Conservation (phyloP, 2,113 vertebrate genomes). For the Phaethon lepturus region DNA sequence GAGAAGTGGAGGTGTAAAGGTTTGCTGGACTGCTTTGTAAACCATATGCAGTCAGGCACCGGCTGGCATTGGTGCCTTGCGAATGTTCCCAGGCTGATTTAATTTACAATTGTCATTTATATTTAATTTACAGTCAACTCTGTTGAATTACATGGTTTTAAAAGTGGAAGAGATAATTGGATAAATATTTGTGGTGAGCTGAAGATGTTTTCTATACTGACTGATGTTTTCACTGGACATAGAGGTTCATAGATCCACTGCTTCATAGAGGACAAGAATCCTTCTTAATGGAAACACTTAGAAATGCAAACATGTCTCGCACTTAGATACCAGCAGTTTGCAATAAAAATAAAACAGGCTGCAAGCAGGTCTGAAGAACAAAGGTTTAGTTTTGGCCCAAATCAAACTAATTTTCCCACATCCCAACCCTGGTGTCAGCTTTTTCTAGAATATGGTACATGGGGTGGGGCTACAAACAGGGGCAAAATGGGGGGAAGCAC, state of each 20-base stretch:
- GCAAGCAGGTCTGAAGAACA: not conserved
- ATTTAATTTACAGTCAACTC: no score
- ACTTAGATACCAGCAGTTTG: not conserved
- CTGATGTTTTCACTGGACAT: not conserved
- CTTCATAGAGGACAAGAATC: not conserved
- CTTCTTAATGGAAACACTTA: not conserved
- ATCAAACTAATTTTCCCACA: not conserved
- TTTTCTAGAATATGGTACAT: rapidly evolving
- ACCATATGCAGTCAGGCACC: rapidly evolving
- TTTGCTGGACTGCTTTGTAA: not conserved
- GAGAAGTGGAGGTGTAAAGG: not conserved
- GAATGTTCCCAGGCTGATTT: not conserved
- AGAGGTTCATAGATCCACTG: no score
- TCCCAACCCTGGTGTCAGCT: not conserved
- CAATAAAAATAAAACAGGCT: not conserved
- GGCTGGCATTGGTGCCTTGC: not conserved
- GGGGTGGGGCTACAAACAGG: not conserved
- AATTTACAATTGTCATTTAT: no score
- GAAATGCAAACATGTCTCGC: not conserved
- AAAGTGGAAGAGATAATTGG: not conserved
- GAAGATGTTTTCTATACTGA: no score
- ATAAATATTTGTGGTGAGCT: not conserved
- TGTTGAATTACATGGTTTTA: not conserved
- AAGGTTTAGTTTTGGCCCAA: not conserved
- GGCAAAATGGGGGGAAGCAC: not conserved